Base-by-base conservation (phyloP, 2,797 vertebrate species). In the Fistularia tabacaria region DNA sequence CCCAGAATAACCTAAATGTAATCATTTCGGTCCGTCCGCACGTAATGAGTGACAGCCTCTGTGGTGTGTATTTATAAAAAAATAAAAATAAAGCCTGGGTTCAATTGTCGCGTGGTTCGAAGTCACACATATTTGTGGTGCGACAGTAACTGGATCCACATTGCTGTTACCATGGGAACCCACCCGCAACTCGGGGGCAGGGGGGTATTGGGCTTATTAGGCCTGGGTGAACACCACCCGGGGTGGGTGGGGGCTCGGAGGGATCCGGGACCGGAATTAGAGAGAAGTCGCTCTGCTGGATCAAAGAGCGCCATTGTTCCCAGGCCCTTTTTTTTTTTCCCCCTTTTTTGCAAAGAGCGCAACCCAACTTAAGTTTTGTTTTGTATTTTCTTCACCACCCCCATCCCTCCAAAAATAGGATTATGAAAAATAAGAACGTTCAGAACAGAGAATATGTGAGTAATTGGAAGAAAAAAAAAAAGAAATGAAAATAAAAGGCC, bases 291-390 rank as follows among this genome's bases (percentile, higher is more conserved):
- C 52, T 74, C 56, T 47, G 54, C 51, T 48, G 64, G 64, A 82
- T 80, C 77, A 84, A 81, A 84, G 76, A 72, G 9, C 6, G 59
- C 52, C 78, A 79, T 86, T 87, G 85, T 86, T 84, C 54, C 39
- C 25, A 25, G 25, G 25, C 25, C 5, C 25, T 25, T 25, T 25
- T 25, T 25, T 25, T 25, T 25, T 66, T 55, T 3, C 15, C 51
- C 40, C 76, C 54, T 66, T 71, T 66, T 56, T 67, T 53, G 65
- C 71, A 69, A 40, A 15, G 10, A 47, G 49, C 47, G 15, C 8
- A 73, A 59, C 51, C 5, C 25, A 25, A 25, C 25, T 25, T n/a
- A n/a, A n/a, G n/a, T n/a, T n/a, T 25, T 66, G 7, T 52, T 50
- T 74, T 68, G 61, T 49, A n/a, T 46, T 54, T 59, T 57, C 25